Percentiles rank a stretch among this genome's conserved stretches.
These are phyloP conservation scores for Calephelis virginiensis DNA, from an alignment of 1,140 invertebrate genomes.

Conservation along the genomic window DNA sequence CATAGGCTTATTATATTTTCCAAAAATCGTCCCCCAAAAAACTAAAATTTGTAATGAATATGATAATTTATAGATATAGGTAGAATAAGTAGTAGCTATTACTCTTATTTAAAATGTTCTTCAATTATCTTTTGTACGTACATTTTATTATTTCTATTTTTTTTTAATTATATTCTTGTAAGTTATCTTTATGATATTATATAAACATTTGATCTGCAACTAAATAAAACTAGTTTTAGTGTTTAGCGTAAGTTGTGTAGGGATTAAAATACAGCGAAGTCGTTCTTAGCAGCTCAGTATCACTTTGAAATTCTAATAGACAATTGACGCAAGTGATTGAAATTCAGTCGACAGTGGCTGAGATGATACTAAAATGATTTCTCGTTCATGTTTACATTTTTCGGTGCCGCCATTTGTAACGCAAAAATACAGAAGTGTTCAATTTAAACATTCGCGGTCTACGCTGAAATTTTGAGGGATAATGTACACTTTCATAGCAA, in stretches of 20 bases:
- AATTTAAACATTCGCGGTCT: neutral
- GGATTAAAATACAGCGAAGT: conserved; percentile 23
- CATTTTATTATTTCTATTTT: neutral
- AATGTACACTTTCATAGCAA: neutral
- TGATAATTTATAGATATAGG: too few relatives aligned
- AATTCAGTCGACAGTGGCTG: conserved; percentile 50
- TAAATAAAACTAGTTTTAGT: conserved; percentile 15
- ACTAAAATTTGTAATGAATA: too few relatives aligned
- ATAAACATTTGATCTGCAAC: neutral
- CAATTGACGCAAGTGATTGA: conserved; percentile 55
- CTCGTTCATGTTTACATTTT: conserved; percentile 46
- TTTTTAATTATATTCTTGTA: neutral
- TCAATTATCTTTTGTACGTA: too few relatives aligned
- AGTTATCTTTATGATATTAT: neutral
- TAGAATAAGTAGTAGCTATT: too few relatives aligned
- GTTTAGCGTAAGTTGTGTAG: neutral
- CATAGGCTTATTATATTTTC: too few relatives aligned
- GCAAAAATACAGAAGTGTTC: neutral
- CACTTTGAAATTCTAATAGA: conserved; percentile 50
- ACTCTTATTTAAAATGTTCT: too few relatives aligned
- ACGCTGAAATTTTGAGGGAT: neutral
- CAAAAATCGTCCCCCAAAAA: too few relatives aligned
- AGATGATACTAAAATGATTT: conserved; percentile 51
- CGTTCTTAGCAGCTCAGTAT: conserved; percentile 25
- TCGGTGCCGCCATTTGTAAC: neutral